phyloP scores from a whole-genome alignment of 2,888 invertebrate species.

The Diarsia mendica region DNA sequence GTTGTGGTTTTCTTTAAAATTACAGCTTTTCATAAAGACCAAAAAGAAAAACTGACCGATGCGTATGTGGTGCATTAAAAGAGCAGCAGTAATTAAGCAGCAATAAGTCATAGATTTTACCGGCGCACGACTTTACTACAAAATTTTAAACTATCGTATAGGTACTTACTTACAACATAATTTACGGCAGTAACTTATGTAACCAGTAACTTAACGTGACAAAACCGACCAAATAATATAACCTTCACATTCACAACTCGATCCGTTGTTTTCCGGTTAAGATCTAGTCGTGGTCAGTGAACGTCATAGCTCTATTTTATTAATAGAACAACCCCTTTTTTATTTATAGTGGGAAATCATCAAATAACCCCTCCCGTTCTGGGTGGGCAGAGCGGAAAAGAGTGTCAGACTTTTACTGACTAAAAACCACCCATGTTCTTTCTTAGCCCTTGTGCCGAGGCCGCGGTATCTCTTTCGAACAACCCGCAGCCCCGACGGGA shows the following conservation, averaged over 20 bases:
- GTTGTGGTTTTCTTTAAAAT: background rate
- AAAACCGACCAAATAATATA: constrained; percentile 19
- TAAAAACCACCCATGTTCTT: no score
- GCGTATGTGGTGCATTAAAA: background rate
- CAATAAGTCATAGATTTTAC: background rate
- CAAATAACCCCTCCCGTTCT: no score
- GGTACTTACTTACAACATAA: no score
- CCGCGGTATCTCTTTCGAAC: no score
- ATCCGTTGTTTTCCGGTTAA: constrained; percentile 3
- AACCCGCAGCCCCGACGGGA: no score
- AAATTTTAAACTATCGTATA: no score
- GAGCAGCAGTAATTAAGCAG: background rate
- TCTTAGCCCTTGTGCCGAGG: no score
- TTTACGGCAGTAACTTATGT: background rate
- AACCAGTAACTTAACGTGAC: background rate
- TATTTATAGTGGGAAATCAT: no score
- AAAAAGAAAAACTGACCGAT: background rate
- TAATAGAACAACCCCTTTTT: background rate
- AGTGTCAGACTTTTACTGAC: no score
- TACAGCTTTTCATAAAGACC: background rate
- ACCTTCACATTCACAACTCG: constrained; percentile 25
- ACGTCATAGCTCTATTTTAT: background rate
- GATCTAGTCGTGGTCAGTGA: background rate
- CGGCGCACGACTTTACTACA: background rate
- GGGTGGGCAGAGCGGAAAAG: no score